Evolutionary conservation across 2,797 vertebrate species (phyloP), one percentile per base, ranked within the genome.

Genomic region (Gobionotothen gibberifrons): DNA sequence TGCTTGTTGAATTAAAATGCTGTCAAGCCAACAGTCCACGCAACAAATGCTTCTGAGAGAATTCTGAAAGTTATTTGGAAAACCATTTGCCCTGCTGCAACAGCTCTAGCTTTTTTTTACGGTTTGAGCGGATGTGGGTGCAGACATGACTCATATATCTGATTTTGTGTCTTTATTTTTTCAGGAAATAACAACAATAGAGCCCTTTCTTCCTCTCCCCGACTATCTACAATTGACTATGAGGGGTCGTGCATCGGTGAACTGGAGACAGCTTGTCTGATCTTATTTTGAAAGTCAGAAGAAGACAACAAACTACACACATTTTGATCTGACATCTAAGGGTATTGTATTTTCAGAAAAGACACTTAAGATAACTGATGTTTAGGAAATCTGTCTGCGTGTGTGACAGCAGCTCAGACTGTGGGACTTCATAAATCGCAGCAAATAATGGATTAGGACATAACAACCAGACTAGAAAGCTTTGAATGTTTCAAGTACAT

Each of bases 311-410:
- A 15, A 53, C 29, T 15, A 59, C 32, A 16, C 32, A 36, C 36
- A 4, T 55, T 26, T 21, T 71, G 11, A 26, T 19, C 19, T 26
- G 59, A 69, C 40, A 60, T 29, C 69, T 60, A 22, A 63, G 43
- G n/a, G 40, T 55, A 32, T 19, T 49, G 52, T 67, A 12, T 59
- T 71, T 72, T 47, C 39, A 40, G 52, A 53, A 4, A 36, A 57
- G 56, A 53, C 12, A 56, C n/a, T 22, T 15, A 26, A 72, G 52
- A 64, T 55, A 66, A 65, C 22, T 79, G 53, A 75, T 48, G 75
- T 82, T 77, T 60, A 51, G 9, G 69, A 61, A 74, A 43, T 77
- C 58, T 49, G 8, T 66, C 19, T 52, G 40, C 39, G 9, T 62
- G 26, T 26, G 26, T 5, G 26, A 26, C 26, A 5, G 26, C 26